A percentile compares a stretch with the other conserved stretches of the same genome.
phyloP scores from a whole-genome alignment of 1,140 invertebrate genomes.

The Mya arenaria region DNA sequence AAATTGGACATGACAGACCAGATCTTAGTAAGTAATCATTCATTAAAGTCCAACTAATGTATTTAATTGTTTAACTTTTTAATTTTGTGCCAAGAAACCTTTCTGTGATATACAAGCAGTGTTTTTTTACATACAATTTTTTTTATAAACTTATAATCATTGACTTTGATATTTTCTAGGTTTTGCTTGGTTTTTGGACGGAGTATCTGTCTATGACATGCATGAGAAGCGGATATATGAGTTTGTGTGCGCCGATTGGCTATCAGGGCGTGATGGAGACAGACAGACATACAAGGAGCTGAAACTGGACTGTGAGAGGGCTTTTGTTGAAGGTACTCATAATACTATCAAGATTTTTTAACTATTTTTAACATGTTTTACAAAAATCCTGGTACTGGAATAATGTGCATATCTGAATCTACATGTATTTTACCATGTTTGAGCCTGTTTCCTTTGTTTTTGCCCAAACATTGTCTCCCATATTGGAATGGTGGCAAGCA shows the following conservation, averaged over 20 bases:
- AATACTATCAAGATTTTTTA: too few relatives aligned
- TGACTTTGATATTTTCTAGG: slow-evolving; percentile 54
- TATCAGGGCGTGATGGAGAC: slow-evolving; percentile 75
- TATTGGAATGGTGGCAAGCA: too few relatives aligned
- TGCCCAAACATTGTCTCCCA: too few relatives aligned
- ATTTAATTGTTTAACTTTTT: slow-evolving; percentile 4
- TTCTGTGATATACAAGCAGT: background rate
- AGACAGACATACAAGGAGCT: slow-evolving; percentile 71
- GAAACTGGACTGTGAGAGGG: slow-evolving; percentile 63
- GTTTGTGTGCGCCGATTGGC: slow-evolving; percentile 75
- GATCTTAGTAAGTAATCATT: slow-evolving; percentile 73
- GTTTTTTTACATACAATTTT: background rate
- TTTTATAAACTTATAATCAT: background rate
- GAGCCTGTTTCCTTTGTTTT: too few relatives aligned
- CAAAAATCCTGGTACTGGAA: too few relatives aligned
- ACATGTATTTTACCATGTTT: too few relatives aligned
- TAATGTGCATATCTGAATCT: too few relatives aligned
- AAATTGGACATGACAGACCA: slow-evolving; percentile 77
- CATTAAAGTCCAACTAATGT: background rate
- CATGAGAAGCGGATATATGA: slow-evolving; percentile 72
- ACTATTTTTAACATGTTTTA: too few relatives aligned
- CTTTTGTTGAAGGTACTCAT: slow-evolving; percentile 74
- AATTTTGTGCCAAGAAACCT: too few relatives aligned
- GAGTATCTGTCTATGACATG: slow-evolving; percentile 76
- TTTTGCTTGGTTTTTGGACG: slow-evolving; percentile 78